These are phyloP conservation scores for Ardeotis arabs DNA, from an alignment of 2,113 vertebrate genomes.

Conservation along the genomic window DNA sequence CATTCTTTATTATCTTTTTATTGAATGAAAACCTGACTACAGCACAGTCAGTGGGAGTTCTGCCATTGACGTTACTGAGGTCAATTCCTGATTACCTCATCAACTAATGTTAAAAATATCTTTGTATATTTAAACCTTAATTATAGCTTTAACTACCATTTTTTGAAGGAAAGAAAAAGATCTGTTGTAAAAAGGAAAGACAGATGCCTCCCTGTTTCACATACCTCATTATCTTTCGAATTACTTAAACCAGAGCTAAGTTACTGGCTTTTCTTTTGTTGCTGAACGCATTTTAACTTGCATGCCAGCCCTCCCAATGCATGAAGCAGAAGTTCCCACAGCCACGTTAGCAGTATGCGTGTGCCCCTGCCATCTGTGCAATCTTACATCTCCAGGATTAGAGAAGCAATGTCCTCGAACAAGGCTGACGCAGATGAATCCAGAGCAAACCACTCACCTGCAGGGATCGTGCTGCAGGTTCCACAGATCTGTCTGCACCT, in stretches of 20 bases:
- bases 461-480: neutral
- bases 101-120: neutral
- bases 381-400: neutral
- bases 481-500: neutral
- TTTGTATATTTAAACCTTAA: neutral
- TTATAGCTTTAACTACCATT: neutral
- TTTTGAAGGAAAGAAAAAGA: neutral
- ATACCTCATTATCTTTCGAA: neutral
- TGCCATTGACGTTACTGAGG: neutral
- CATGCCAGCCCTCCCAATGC: neutral
- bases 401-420: neutral
- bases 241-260: neutral
- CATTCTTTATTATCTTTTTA: constrained; percentile 3
- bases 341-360: accelerated
- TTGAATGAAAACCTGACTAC: constrained; percentile 22
- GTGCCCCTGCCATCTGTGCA: neutral
- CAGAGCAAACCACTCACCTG: neutral
- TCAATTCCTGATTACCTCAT: neutral
- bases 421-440: neutral
- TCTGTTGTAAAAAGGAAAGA: neutral
- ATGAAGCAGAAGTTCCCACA: neutral
- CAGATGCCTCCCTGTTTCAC: neutral
- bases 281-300: neutral
- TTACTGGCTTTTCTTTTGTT: neutral
- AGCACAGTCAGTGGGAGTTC: neutral